Conservation (phyloP, 2,113 vertebrate genomes). For the Cygnus buccinator region DNA sequence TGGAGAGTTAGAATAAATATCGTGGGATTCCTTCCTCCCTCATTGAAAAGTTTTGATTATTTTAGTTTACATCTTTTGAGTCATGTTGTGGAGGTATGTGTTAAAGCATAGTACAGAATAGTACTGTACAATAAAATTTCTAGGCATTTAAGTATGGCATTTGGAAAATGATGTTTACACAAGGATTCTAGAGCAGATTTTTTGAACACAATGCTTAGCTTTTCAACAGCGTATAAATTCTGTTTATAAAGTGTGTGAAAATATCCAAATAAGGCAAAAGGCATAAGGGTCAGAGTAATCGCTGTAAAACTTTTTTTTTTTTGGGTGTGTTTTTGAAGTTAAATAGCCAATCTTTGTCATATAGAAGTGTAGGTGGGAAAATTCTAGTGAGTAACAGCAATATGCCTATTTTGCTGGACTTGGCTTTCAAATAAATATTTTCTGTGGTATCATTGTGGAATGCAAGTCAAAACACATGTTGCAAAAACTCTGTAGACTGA, state of each 20-base stretch:
- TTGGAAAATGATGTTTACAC: background rate
- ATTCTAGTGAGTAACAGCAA: background rate
- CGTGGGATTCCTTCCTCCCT: background rate
- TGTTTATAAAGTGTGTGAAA: constrained; percentile 11
- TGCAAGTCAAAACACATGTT: background rate
- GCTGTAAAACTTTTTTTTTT: background rate
- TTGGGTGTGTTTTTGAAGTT: background rate
- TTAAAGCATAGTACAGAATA: background rate
- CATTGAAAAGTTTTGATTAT: background rate
- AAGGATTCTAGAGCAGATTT: background rate
- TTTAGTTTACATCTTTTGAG: background rate
- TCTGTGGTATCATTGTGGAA: background rate
- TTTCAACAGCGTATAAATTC: constrained; percentile 7
- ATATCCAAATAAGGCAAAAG: background rate
- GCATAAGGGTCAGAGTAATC: background rate
- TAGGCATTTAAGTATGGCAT: background rate
- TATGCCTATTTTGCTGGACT: background rate
- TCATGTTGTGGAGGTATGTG: background rate
- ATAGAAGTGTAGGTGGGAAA: background rate
- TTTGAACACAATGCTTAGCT: background rate
- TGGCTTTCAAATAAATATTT: background rate
- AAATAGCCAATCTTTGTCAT: background rate
- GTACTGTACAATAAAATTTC: background rate
- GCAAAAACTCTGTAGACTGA: background rate
- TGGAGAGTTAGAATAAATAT: background rate